Evolutionary conservation across 2,113 vertebrate genomes (phyloP), one percentile per base, ranked within the genome.

Genomic region (Arvicanthis niloticus): DNA sequence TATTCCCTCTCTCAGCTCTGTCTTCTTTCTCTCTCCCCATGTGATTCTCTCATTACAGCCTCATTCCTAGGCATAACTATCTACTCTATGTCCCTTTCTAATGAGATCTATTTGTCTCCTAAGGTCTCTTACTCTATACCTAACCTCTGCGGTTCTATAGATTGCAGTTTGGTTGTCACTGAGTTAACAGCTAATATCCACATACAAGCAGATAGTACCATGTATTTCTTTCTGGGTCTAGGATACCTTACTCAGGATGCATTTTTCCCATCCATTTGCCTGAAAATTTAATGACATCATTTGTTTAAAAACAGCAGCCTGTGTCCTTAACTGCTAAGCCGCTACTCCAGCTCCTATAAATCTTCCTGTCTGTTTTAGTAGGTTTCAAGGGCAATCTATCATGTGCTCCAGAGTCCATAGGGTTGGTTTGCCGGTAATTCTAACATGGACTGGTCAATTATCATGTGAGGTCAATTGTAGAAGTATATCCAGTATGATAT

Each of bases 371-470:
- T 13, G 9, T 91, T 78, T 21, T 80, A 17, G 1, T 86, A 86
- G 29, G 11, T 60, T 87, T 91, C 51, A 19, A 34, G 68, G 31
- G 37, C 24, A 93, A 85, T n/a, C 87, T 16, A 89, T 78, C 65
- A 16, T 91, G 12, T 15, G 1, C 53, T 68, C 1, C 22, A 24
- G 48, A 56, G 0, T 13, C 6, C 12, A 73, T 82, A 56, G 9
- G 6, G 15, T 88, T 91, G 90, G 21, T 15, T 80, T 91, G 73
- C 7, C 82, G 51, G 40, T 72, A 97, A 70, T 93, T 93, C 67
- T 85, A 90, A 93, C 24, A 75, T 72, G 65, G 48, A 15, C 3
- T 24, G 42, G 53, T 81, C 16, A 73, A 15, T 37, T 78, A 78
- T 10, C 80, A 56, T 89, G 12, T 84, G 89, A 84, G 22, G 3